Evolutionary conservation across 2,888 invertebrate species (phyloP), one percentile per base, ranked within the genome.

Genomic region (Dicranocentrus wangi): DNA sequence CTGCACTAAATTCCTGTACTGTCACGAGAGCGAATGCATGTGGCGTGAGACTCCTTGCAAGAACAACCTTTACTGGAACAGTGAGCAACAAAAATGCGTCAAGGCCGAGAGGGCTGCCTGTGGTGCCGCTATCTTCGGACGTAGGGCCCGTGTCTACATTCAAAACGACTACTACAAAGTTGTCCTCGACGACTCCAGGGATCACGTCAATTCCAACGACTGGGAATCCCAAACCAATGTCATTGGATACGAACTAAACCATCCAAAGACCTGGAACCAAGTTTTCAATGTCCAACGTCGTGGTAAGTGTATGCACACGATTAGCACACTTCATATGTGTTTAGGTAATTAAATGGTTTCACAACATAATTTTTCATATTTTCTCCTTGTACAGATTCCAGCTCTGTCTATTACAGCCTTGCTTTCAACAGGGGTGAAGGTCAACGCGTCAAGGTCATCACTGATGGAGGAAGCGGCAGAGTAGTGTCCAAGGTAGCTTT

Each of bases 161-260:
- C n/a, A 51, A 51, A 77, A 77, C 69, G 63, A 17, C 17, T 28
- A 77, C 47, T 77, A 77, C 53, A 17, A 77, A 27, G 69, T 69
- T 66, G 77, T 77, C 39, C 60, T 77, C 23, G 77, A 77, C 39
- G 77, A 77, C 69, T 69, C 68, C 77, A 28, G 77, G 19, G 61
- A 58, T 2, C 51, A 66, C 47, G 47, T n/a, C 13, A 19, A 42
- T 19, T 15, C 58, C 66, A 55, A 53, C 55, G 27, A 15, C 60
- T 69, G 69, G 69, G 25, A 8, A 23, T 66, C 1, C 61, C 10
- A 61, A 39, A 60, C 69, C 53, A 58, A 51, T 21, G 77, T 77
- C 10, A 77, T 77, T 17, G 77, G 77, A 32, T 77, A 47, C 51
- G 61, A 69, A 3, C 39, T 39, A 27, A 47, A 77, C 51, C 21